Conservation (phyloP, 2,113 vertebrate genomes). For the Bufo bufo region DNA sequence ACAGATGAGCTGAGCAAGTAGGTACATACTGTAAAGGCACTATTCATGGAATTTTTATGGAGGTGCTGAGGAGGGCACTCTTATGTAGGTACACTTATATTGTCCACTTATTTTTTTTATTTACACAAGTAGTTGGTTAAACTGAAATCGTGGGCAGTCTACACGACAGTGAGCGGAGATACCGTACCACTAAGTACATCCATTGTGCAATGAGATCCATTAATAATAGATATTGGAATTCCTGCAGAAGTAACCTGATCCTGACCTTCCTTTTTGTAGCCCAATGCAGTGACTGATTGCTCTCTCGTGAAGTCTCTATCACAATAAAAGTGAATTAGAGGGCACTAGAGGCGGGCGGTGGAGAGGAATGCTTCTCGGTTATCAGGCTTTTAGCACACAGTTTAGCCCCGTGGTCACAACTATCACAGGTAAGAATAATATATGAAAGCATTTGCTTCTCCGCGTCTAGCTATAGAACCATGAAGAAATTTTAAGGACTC, state of each 20-base stretch:
- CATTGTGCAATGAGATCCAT: background rate
- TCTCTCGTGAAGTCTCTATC: constrained; percentile 39
- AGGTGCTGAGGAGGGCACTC: no score
- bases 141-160: background rate
- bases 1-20: no score
- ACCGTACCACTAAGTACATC: background rate
- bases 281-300: constrained; percentile 20
- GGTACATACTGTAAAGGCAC: no score
- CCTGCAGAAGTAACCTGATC: constrained; percentile 33
- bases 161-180: background rate
- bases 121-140: background rate
- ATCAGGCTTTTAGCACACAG: constrained; percentile 35
- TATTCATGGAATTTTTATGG: no score
- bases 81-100: no score
- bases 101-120: no score
- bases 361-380: constrained; percentile 18
- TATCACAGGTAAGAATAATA: constrained; percentile 30
- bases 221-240: constrained; percentile 35
- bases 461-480: background rate
- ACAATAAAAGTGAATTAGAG: constrained; percentile 55
- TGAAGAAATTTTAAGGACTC: background rate
- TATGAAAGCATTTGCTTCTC: constrained; percentile 8
- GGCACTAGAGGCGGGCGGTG: background rate
- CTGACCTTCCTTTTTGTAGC: constrained; percentile 26
- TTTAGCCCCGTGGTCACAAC: constrained; percentile 29